Evolutionary conservation across 2,888 invertebrate genomes (phyloP).

Genomic region (Anticlea derivata): DNA sequence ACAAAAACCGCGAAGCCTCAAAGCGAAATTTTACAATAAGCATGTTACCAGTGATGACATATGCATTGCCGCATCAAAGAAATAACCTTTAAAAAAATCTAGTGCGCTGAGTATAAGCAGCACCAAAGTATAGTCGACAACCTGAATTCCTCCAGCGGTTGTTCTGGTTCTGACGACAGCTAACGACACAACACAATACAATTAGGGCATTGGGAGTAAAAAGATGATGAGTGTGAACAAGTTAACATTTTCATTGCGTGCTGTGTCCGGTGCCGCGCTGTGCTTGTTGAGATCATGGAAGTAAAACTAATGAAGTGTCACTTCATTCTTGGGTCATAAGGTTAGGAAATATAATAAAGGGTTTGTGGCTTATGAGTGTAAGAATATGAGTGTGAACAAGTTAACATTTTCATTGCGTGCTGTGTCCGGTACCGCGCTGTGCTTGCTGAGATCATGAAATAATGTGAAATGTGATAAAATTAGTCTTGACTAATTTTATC

Average conservation of each 20-base stretch:
- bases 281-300: conserved; percentile 37
- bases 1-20: too few species aligned
- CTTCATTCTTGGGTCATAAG: not conserved
- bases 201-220: conserved; percentile 3
- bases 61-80: too few species aligned
- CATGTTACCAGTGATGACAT: too few species aligned
- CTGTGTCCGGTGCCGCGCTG: conserved; percentile 43
- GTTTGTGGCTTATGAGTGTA: too few species aligned
- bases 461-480: too few species aligned
- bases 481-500: too few species aligned
- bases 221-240: conserved; percentile 52
- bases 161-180: too few species aligned
- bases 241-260: conserved; percentile 67
- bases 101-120: too few species aligned
- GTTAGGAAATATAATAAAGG: not conserved
- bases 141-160: too few species aligned
- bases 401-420: conserved; percentile 67
- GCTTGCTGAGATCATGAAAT: conserved; percentile 31
- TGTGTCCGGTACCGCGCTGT: conserved; percentile 42
- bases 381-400: conserved; percentile 53
- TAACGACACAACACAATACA: not conserved
- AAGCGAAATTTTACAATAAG: too few species aligned
- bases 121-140: too few species aligned
- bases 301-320: conserved; percentile 31
- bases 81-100: too few species aligned